Percentiles rank a stretch among this genome's conserved stretches.
phyloP scores from a whole-genome alignment of 2,888 invertebrate genomes.

The Stramonita haemastoma region DNA sequence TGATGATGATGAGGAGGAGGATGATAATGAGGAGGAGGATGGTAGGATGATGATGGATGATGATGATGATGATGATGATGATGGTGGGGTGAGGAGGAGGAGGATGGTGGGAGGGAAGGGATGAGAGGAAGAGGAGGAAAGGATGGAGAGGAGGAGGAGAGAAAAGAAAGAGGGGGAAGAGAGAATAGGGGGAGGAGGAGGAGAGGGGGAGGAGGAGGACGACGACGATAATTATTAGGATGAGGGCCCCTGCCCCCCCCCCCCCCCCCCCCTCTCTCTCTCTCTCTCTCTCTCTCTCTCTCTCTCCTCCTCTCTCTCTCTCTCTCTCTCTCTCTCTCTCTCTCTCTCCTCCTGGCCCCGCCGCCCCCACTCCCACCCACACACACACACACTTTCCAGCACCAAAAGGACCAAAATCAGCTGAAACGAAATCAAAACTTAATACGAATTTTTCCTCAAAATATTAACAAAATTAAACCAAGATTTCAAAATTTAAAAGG shows the following conservation, averaged over 20 bases:
- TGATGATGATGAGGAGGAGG: not conserved
- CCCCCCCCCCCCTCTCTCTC: too few species aligned
- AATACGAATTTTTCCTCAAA: too few species aligned
- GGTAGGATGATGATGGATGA: too few species aligned
- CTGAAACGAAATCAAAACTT: too few species aligned
- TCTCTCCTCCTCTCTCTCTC: not conserved
- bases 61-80: not conserved
- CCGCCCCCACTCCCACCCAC: too few species aligned
- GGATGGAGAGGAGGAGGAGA: not conserved
- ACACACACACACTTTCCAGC: too few species aligned
- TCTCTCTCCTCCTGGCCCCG: too few species aligned
- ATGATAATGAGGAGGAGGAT: not conserved
- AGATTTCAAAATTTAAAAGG: too few species aligned
- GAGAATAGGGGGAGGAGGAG: not conserved
- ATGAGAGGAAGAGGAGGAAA: not conserved
- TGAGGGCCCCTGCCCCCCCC: too few species aligned
- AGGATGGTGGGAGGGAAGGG: not conserved
- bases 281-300: not conserved
- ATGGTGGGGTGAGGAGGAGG: not conserved
- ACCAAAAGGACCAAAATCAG: too few species aligned
- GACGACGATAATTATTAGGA: not conserved
- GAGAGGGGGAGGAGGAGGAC: not conserved
- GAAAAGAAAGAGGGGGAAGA: not conserved
- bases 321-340: not conserved
- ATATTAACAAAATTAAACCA: too few species aligned